Evolutionary conservation across 1,140 invertebrate species (phyloP).

Genomic region (Bombus waltoni): DNA sequence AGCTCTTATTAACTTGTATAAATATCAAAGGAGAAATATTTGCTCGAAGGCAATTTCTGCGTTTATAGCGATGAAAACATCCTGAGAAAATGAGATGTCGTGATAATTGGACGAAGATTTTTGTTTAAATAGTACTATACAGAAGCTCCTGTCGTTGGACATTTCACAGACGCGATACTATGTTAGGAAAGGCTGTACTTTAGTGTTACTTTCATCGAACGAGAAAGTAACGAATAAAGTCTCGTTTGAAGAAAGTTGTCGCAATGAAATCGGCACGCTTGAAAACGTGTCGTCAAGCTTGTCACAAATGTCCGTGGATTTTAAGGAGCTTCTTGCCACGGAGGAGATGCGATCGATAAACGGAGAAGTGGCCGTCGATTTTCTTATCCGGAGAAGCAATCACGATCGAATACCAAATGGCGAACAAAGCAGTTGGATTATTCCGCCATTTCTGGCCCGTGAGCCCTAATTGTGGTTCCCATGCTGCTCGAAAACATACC

Average conservation of each 20-base stretch:
- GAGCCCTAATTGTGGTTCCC: constrained; percentile 52
- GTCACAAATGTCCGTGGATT: constrained; percentile 24
- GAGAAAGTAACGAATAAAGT: not conserved
- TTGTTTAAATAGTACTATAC: too few species aligned
- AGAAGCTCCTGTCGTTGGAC: too few species aligned
- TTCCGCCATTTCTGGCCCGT: constrained; percentile 44
- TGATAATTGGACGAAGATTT: too few species aligned
- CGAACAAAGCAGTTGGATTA: constrained; percentile 32
- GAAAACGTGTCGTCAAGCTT: constrained; percentile 3
- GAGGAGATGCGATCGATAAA: constrained; percentile 8
- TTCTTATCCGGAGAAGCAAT: constrained; percentile 38
- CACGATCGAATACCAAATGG: constrained; percentile 24
- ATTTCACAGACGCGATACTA: too few species aligned
- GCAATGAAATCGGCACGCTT: not conserved
- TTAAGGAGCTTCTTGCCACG: constrained; percentile 21
- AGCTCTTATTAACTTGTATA: not conserved
- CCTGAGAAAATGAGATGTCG: too few species aligned
- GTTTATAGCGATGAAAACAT: not conserved
- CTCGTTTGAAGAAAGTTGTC: not conserved
- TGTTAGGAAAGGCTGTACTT: too few species aligned
- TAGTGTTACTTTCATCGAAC: not conserved
- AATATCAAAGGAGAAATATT: not conserved
- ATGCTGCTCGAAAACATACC: constrained; percentile 46
- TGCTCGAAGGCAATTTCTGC: not conserved
- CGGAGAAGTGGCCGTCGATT: not conserved